phyloP scores from a whole-genome alignment of 2,888 invertebrate species.

The Tanytarsus gracilentus region DNA sequence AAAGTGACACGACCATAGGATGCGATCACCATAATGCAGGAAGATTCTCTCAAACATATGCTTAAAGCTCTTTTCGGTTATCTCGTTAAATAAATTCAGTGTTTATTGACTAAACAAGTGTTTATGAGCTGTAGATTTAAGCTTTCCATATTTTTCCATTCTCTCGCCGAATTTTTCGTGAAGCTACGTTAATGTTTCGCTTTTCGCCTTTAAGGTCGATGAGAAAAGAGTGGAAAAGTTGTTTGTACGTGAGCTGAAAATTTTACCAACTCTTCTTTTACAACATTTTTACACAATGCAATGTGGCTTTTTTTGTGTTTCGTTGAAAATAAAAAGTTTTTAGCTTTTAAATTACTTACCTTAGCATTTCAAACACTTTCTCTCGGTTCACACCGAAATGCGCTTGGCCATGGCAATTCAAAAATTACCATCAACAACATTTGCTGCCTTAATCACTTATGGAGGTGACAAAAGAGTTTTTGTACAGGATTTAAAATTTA shows the following conservation, averaged over 20 bases:
- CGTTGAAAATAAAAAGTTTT: no score
- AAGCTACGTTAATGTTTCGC: no score
- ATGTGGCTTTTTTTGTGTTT: no score
- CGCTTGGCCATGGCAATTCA: background rate
- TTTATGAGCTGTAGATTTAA: conserved; percentile 20
- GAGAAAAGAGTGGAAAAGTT: no score
- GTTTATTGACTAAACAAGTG: conserved; percentile 16
- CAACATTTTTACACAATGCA: no score
- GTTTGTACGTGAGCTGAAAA: no score
- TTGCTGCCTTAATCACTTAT: conserved; percentile 5
- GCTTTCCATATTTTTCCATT: background rate
- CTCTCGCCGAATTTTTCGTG: no score
- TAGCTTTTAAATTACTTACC: no score
- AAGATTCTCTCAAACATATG: conserved; percentile 7
- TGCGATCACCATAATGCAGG: background rate
- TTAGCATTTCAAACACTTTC: no score
- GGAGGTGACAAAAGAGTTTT: background rate
- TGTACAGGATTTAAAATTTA: background rate
- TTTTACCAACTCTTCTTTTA: no score
- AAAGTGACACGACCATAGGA: background rate
- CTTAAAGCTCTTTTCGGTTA: no score
- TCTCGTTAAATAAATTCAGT: conserved; percentile 5
- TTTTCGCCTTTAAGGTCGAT: no score
- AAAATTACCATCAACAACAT: conserved; percentile 10
- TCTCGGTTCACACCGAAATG: background rate